Evolutionary conservation across 2,797 vertebrate species (phyloP), one percentile per base, ranked within the genome.

Genomic region (Karalla daura): DNA sequence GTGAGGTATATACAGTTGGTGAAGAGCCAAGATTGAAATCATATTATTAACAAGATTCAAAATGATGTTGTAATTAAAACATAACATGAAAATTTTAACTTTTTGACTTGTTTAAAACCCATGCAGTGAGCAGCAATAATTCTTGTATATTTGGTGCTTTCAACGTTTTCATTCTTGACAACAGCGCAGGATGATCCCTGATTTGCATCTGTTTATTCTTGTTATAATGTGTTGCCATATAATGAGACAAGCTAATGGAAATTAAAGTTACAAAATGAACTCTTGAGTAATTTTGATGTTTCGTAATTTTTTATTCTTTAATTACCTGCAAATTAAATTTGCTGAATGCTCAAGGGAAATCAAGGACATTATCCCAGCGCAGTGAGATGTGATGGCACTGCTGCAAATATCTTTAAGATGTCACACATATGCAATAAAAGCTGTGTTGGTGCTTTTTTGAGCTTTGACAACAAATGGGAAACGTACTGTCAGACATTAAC

Each of bases 401-500:
- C 13, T 25, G 25, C 10, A 52, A 73, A 47, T 41, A 13, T 28
- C 17, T 41, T 45, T 30, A 9, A 44, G 14, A 49, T 32, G 6
- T 15, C 39, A 15, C 43, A 70, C 51, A 58, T 47, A 21, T 59
- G 44, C 20, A 71, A 54, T 68, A 74, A 64, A 76, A 62, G 39
- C 28, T 51, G 28, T 17, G 14, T 28, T 59, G 51, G 60, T 20
- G 24, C 43, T 46, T 45, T 55, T 51, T 51, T 59, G 20, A 61
- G 51, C 59, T 39, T 40, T 74, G 63, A 66, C 39, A 46, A 67
- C 20, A 20, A 75, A 71, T 54, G 24, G 18, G 41, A 43, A 13
- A 53, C 15, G 51, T 20, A 32, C 40, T 62, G 58, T 77, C 41
- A 68, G 55, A 56, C 65, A 75, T 87, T 75, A 80, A 81, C 66